Evolutionary conservation across 2,113 vertebrate genomes (phyloP).

Genomic region (Morone chrysops): DNA sequence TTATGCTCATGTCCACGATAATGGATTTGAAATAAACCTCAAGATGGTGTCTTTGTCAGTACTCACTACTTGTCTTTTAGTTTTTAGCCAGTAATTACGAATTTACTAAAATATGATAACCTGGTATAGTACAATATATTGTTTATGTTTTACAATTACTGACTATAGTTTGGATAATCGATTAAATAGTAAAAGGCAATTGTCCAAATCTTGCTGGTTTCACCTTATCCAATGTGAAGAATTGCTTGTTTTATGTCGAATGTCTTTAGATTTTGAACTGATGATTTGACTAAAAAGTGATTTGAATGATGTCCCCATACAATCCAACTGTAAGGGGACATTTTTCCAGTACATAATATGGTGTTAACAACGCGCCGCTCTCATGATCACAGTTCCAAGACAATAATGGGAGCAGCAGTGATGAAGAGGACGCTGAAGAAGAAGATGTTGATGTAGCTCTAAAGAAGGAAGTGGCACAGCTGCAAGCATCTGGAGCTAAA

Average conservation of each 20-base stretch:
- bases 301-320: background rate
- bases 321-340: background rate
- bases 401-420: slow-evolving; percentile 71
- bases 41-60: background rate
- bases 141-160: too few relatives aligned
- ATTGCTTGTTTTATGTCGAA: background rate
- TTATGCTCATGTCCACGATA: background rate
- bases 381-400: slow-evolving; percentile 81
- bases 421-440: slow-evolving; percentile 84
- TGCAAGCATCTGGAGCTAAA: slow-evolving; percentile 84
- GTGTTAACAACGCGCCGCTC: background rate
- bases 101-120: background rate
- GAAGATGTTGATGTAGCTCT: slow-evolving; percentile 90
- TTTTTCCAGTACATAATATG: background rate
- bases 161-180: background rate
- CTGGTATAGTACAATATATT: background rate
- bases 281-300: background rate
- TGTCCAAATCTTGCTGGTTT: background rate
- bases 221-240: background rate
- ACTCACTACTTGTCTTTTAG: background rate
- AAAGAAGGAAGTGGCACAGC: slow-evolving; percentile 93
- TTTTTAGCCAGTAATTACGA: background rate
- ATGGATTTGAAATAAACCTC: background rate
- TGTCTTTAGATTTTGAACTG: background rate
- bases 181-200: background rate